phyloP scores from a whole-genome alignment of 1,140 invertebrate species.

The Drosophila varians region DNA sequence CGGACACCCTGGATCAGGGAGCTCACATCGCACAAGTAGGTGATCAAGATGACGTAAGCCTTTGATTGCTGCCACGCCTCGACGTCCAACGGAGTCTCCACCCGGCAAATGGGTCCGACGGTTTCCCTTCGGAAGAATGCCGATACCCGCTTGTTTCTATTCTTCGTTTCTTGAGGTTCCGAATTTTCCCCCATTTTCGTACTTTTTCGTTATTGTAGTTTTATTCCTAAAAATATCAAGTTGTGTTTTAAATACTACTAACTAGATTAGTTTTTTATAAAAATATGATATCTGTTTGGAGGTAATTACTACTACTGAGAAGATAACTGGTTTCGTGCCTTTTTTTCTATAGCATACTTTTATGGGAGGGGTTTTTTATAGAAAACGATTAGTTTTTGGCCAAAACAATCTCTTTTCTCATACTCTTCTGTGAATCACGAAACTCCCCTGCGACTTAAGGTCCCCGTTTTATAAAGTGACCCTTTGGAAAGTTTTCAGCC shows the following conservation, averaged over 20 bases:
- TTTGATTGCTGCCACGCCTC: conserved; percentile 26
- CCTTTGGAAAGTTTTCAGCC: conserved; percentile 5
- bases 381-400: not conserved
- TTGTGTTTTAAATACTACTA: too few relatives aligned
- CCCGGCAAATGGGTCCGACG: conserved; percentile 2
- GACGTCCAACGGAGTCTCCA: conserved; percentile 18
- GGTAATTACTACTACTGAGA: too few relatives aligned
- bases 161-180: not conserved
- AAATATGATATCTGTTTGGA: too few relatives aligned
- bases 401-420: not conserved
- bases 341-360: not conserved
- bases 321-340: too few relatives aligned
- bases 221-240: too few relatives aligned
- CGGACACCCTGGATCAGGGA: conserved; percentile 44
- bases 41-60: conserved; percentile 36
- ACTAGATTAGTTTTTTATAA: too few relatives aligned
- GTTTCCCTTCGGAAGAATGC: conserved; percentile 6
- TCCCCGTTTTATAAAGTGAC: not conserved
- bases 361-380: not conserved
- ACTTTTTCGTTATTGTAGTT: not conserved
- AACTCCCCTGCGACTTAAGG: too few relatives aligned
- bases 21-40: conserved; percentile 44
- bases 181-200: not conserved
- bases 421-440: too few relatives aligned
- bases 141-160: not conserved